phyloP scores from a whole-genome alignment of 1,140 invertebrate species.

The Halotydeus destructor region DNA sequence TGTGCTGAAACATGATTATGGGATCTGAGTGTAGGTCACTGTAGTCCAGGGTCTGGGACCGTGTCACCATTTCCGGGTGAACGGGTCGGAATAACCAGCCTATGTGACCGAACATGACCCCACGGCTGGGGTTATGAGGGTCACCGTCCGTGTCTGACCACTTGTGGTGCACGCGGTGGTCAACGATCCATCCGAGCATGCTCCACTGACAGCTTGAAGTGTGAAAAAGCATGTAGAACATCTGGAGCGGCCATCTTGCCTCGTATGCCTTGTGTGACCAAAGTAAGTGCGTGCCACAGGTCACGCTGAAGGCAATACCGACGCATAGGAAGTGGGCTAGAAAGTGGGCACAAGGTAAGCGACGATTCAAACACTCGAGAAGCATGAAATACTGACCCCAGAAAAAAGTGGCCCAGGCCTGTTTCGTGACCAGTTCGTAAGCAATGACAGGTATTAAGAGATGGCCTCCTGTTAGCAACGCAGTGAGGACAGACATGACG shows the following conservation, averaged over 20 bases:
- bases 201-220: conserved; percentile 42
- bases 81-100: conserved; percentile 81
- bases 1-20: conserved; percentile 65
- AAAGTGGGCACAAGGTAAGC: too few species aligned
- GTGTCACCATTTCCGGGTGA: conserved; percentile 42
- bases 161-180: conserved; percentile 90
- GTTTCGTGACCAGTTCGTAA: too few species aligned
- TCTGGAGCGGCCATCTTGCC: conserved; percentile 26
- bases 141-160: conserved; percentile 87
- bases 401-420: too few species aligned
- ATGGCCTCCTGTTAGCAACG: too few species aligned
- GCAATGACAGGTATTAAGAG: too few species aligned
- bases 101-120: conserved; percentile 88
- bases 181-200: conserved; percentile 75
- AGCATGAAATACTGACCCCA: too few species aligned
- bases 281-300: conserved; percentile 32
- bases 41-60: too few species aligned
- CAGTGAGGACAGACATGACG: too few species aligned
- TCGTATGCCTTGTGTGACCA: conserved; percentile 36
- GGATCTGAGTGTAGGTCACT: conserved; percentile 63
- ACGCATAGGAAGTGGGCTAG: too few species aligned
- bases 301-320: too few species aligned
- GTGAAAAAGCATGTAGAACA: conserved; percentile 17
- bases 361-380: too few species aligned
- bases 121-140: conserved; percentile 77